Evolutionary conservation across 2,888 invertebrate genomes (phyloP), one percentile per base, ranked within the genome.

Genomic region (Macrosoma leucophasiata): DNA sequence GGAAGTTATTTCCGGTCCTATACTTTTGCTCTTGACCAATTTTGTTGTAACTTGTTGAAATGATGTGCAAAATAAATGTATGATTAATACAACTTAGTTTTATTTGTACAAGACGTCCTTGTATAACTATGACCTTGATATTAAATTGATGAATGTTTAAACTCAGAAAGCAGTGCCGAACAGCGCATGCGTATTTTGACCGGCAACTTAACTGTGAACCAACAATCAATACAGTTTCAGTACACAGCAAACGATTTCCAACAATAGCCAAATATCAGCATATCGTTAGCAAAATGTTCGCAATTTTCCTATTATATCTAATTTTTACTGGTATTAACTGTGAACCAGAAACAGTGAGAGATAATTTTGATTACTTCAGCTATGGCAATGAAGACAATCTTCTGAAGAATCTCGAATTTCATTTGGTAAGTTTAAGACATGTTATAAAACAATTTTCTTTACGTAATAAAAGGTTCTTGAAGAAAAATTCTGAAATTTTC

Each of bases 301-400:
- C 57, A 36, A 48, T 57, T 42, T 31, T 77, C 21, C 39, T 76
- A 15, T 48, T 75, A 12, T 35, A 64, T 20, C 34, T 56, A 58
- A 34, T 53, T 32, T 50, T 64, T 18, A 53, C 52, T 32, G 64
- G 63, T 12, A 59, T 76, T 5, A 46, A 62, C 34, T 71, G 81
- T 53, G 84, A 84, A 52, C 84, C 84, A 17, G 84, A 84, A 61
- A 72, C 77, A 11, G 82, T 84, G 15, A 54, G 84, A 31, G 84
- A 81, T 18, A 82, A 78, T 44, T 69, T 77, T 21, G 84, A 82
- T 43, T 82, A 82, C 55, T 81, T 79, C 44, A 78, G 67, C 50
- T 82, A 79, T 50, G 79, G 79, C 3, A 60, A 63, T 29, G 76
- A 68, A 38, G 82, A 82, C 22, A 78, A 79, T 44, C 46, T 73